Evolutionary conservation across 1,140 invertebrate species (phyloP).

Genomic region (Bombyx mori): DNA sequence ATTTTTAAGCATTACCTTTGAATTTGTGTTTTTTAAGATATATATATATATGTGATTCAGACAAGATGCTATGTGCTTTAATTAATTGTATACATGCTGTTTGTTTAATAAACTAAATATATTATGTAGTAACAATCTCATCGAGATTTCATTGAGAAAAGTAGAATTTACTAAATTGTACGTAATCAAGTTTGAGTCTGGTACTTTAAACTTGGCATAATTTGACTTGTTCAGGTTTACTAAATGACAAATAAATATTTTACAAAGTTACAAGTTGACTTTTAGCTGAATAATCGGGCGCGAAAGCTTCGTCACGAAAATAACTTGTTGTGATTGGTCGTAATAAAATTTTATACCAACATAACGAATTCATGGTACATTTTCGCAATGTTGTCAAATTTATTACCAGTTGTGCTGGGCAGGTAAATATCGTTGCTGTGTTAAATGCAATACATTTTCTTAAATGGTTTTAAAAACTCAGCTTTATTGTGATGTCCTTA

Average conservation of each 20-base stretch:
- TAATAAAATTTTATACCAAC: slow-evolving; percentile 55
- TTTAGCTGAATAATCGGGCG: slow-evolving; percentile 60
- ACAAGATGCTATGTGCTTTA: too few species aligned
- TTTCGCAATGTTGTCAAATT: slow-evolving; percentile 67
- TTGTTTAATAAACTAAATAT: too few species aligned
- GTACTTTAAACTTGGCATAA: too few species aligned
- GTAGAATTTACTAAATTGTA: too few species aligned
- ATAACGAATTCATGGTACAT: slow-evolving; percentile 38
- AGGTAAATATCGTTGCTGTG: slow-evolving; percentile 67
- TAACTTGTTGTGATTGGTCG: slow-evolving; percentile 39
- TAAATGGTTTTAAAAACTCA: slow-evolving; percentile 50
- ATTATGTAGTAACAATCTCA: too few species aligned
- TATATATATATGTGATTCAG: too few species aligned
- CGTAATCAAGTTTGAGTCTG: too few species aligned
- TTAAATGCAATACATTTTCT: slow-evolving; percentile 62
- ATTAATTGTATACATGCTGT: too few species aligned
- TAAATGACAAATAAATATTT: not conserved
- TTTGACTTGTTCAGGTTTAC: too few species aligned
- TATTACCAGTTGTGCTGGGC: slow-evolving; percentile 65
- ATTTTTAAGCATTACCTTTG: too few species aligned
- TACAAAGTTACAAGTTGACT: slow-evolving; percentile 26
- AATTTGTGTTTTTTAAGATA: too few species aligned
- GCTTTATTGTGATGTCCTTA: slow-evolving; percentile 26
- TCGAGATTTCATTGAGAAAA: too few species aligned
- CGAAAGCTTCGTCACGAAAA: slow-evolving; percentile 61